Percentiles rank a stretch among this genome's conserved stretches.
Conservation (phyloP, 2,797 vertebrate species). For the Bryconaethiops microstoma region DNA sequence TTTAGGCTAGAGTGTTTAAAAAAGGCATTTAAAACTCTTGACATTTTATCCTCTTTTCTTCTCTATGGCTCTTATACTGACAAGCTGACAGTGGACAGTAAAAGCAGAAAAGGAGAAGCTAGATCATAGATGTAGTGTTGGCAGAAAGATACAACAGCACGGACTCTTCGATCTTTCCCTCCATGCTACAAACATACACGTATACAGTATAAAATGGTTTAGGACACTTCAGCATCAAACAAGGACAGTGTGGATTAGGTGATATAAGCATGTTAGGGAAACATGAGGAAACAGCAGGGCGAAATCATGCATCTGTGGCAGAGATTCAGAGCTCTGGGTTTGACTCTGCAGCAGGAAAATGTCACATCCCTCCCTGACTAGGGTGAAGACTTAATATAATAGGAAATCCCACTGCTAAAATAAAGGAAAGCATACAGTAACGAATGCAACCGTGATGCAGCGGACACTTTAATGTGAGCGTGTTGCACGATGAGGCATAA, state of each 20-base stretch:
- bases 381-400: background rate
- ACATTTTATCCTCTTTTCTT: conserved; percentile 12
- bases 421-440: conserved; percentile 6
- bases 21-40: conserved; percentile 36
- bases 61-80: conserved; percentile 35
- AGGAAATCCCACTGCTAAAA: background rate
- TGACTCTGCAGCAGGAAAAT: background rate
- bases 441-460: conserved; percentile 6
- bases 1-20: conserved; percentile 19
- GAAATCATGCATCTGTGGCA: conserved; percentile 33
- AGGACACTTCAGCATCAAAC: conserved; percentile 29
- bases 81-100: conserved; percentile 24
- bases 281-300: conserved; percentile 21
- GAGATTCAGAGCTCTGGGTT: conserved; percentile 17
- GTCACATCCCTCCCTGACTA: background rate
- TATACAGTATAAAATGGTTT: conserved; percentile 45
- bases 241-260: conserved; percentile 32
- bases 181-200: conserved; percentile 27
- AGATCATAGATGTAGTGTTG: conserved; percentile 53
- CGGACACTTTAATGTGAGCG: conserved; percentile 14
- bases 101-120: conserved; percentile 18
- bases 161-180: conserved; percentile 1
- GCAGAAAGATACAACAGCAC: conserved; percentile 41
- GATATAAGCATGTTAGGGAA: conserved; percentile 24
- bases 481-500: conserved; percentile 21